These are phyloP conservation scores for Drosophila auraria DNA, from an alignment of 1,140 invertebrate species.

Conservation along the genomic window DNA sequence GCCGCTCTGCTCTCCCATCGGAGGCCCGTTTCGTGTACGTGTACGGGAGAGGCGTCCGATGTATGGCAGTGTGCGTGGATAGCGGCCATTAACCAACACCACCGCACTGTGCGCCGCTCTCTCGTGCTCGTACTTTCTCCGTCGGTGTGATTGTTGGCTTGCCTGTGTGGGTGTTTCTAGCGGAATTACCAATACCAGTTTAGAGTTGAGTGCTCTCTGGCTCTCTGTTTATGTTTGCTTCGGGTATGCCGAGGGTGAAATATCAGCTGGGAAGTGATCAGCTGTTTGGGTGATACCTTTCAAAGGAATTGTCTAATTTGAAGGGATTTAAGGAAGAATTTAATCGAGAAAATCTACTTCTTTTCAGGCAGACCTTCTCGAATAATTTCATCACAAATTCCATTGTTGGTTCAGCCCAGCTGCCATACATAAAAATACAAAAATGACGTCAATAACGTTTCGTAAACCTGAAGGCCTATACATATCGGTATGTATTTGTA, in stretches of 20 bases:
- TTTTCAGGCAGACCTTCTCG: background rate
- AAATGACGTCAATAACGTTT: conserved; percentile 15
- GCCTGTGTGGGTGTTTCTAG: background rate
- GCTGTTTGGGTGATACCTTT: background rate
- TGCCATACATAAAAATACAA: background rate
- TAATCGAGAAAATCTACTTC: conserved; percentile 13
- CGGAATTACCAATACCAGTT: conserved; percentile 44
- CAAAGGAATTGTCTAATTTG: background rate
- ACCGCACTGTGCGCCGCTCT: conserved; percentile 29
- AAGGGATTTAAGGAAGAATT: background rate
- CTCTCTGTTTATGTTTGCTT: conserved; percentile 64
- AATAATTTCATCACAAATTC: conserved; percentile 46
- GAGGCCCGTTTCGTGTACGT: conserved; percentile 17
- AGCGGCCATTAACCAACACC: conserved; percentile 25
- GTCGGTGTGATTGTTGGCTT: background rate
- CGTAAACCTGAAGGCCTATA: conserved; percentile 9
- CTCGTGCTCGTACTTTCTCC: conserved; percentile 8
- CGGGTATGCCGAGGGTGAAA: too few relatives aligned
- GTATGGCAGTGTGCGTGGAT: conserved; percentile 21
- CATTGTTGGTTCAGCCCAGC: conserved; percentile 11
- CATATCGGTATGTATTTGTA: background rate
- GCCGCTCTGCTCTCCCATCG: conserved; percentile 13
- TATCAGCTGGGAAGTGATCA: conserved; percentile 14
- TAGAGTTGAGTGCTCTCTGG: conserved; percentile 24
- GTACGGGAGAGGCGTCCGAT: background rate